A percentile compares a stretch with the other conserved stretches of the same genome.
Evolutionary conservation across 2,888 invertebrate species (phyloP).

Genomic region (Dendrolimus houi): DNA sequence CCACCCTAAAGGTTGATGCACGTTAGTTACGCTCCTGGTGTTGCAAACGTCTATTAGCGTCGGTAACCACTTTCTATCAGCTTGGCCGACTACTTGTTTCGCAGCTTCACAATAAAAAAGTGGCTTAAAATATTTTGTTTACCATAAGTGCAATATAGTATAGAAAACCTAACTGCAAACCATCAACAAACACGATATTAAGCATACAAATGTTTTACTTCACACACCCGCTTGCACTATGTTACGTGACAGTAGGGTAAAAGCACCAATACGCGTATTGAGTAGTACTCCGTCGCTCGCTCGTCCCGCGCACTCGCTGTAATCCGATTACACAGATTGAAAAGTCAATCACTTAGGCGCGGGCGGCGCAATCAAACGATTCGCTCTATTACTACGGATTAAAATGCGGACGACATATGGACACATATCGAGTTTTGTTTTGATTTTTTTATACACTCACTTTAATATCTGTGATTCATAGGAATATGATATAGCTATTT

Average conservation of each 20-base stretch:
- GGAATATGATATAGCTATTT: background rate
- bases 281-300: conserved; percentile 7
- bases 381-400: conserved; percentile 48
- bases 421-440: conserved; percentile 26
- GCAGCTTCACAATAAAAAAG: too few species aligned
- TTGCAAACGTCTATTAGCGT: too few species aligned
- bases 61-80: too few species aligned
- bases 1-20: too few species aligned
- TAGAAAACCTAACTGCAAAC: too few species aligned
- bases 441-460: conserved; percentile 22
- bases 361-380: conserved; percentile 57
- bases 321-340: conserved; percentile 69
- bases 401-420: conserved; percentile 39
- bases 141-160: too few species aligned
- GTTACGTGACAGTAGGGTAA: conserved; percentile 31
- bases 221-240: background rate
- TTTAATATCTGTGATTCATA: background rate
- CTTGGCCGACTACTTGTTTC: too few species aligned
- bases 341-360: conserved; percentile 70
- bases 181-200: too few species aligned
- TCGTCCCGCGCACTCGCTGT: conserved; percentile 20
- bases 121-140: too few species aligned
- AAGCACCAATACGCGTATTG: conserved; percentile 25
- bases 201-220: background rate
- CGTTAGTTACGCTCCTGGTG: too few species aligned